Base-by-base conservation (phyloP, 2,888 invertebrate species). In the Elysia crispata region DNA sequence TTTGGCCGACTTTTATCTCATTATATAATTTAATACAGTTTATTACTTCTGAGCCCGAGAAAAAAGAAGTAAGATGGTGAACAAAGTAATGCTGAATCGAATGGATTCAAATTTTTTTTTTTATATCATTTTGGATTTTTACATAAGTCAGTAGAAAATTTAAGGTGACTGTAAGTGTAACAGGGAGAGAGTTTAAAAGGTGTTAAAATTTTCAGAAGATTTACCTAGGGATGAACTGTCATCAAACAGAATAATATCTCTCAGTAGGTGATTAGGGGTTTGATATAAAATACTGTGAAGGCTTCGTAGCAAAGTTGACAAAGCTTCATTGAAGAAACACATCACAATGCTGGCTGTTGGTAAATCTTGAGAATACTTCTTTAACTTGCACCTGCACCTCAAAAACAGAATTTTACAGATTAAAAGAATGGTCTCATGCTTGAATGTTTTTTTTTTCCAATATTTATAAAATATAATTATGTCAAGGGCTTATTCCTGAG, bases 281-380 rank as follows among this genome's bases (percentile, higher is more conserved):
- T 96, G 94, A 85, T 96, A 95, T 64, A 98, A 88, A 76, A 99
- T 95, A 0, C 97, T 96, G 89, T 97, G 95, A 20, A 99, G 93
- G 0, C 98, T 97, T 83, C 99, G 93, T 89, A 97, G 93, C 1
- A 98, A 93, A 0, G 97, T 97, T 86, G 95, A 95, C 86, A 95
- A 95, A 86, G 98, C 97, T 92, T 99, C 99, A 92, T 99, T 98
- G 92, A 96, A 98, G 92, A 98, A 99, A 91, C 98, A 98, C 90
- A 99, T 96, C 3, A 99, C 94, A 54, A 99, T 93, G 64, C 97
- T 96, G 0, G 96, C 95, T 82, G 94, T 94, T 0, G 97, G 97
- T 80, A 98, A 93, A 86, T 94, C 93, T 0, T 90, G 81, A 0
- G 94, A 90, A 91, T 95, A 97, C 50, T 92, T 93, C 90, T 95